A percentile compares a stretch with the other conserved stretches of the same genome.
phyloP scores from a whole-genome alignment of 92 coral and sea anemone species.

The Heteractis magnifica region DNA sequence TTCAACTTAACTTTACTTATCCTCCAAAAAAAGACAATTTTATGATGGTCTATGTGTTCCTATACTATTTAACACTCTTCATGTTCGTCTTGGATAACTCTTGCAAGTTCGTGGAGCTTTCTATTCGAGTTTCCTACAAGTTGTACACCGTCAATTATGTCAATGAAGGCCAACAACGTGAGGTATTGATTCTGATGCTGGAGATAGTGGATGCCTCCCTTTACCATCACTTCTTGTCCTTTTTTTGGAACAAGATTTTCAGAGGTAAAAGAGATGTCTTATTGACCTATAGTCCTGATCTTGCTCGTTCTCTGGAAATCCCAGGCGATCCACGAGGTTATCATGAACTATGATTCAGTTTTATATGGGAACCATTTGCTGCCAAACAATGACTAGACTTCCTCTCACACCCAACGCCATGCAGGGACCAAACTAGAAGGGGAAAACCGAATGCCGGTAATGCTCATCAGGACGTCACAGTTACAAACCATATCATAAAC shows the following conservation, averaged over 20 bases:
- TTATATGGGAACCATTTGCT: neutral
- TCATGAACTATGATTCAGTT: neutral
- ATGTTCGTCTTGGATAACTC: conserved; percentile 64
- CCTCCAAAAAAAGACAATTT: conserved; percentile 36
- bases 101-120: conserved; percentile 45
- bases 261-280: conserved; percentile 57
- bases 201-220: conserved; percentile 56
- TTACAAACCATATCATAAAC: no score
- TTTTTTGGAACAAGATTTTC: conserved; percentile 74
- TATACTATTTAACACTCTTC: conserved; percentile 46
- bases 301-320: conserved; percentile 21
- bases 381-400: neutral
- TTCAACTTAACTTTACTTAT: conserved; percentile 58
- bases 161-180: conserved; percentile 16
- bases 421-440: no score
- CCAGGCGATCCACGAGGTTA: neutral
- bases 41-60: conserved; percentile 21
- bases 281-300: conserved; percentile 35
- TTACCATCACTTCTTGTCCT: conserved; percentile 56
- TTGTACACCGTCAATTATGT: conserved; percentile 47
- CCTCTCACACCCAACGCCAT: no score
- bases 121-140: conserved; percentile 66
- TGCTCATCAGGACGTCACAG: no score
- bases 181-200: conserved; percentile 46
- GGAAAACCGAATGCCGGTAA: no score